Evolutionary conservation across 2,888 invertebrate genomes (phyloP).

Genomic region (Agriopis aurantiaria): DNA sequence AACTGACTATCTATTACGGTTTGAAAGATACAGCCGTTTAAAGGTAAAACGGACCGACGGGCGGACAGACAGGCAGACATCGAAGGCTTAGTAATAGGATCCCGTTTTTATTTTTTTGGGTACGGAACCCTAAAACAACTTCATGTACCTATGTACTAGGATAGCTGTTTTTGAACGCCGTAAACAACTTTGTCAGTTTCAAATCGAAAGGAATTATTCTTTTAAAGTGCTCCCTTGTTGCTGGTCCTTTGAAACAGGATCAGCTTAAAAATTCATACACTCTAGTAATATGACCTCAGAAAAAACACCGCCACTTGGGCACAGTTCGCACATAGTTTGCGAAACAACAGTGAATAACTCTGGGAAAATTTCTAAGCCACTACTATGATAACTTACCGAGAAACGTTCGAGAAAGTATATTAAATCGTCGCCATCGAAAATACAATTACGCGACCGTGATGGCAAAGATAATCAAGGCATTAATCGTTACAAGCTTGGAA

Average conservation of each 20-base stretch:
- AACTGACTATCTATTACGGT: too few relatives aligned
- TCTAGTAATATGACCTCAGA: constrained; percentile 48
- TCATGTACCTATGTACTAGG: constrained; percentile 59
- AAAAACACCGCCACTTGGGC: constrained; percentile 61
- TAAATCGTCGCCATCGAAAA: constrained; percentile 49
- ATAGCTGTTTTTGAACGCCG: constrained; percentile 64
- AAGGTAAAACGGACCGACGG: too few relatives aligned
- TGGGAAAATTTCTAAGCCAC: constrained; percentile 52
- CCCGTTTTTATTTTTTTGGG: too few relatives aligned
- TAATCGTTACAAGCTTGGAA: constrained; percentile 61
- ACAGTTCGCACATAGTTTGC: constrained; percentile 68
- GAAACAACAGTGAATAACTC: constrained; percentile 60
- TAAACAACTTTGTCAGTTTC: constrained; percentile 69
- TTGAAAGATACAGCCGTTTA: too few relatives aligned
- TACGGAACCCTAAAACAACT: constrained; percentile 52
- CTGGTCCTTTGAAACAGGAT: constrained; percentile 46
- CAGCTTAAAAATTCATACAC: constrained; percentile 50
- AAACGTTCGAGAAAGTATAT: constrained; percentile 48
- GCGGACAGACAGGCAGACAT: too few relatives aligned
- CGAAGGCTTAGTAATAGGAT: too few relatives aligned
- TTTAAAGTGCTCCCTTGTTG: constrained; percentile 56
- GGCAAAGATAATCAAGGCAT: constrained; percentile 60
- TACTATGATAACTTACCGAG: constrained; percentile 52
- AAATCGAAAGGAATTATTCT: constrained; percentile 66
- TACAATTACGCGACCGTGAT: constrained; percentile 58